These are phyloP conservation scores for Anthoscopus minutus DNA, from an alignment of 2,113 vertebrate species.

Conservation along the genomic window DNA sequence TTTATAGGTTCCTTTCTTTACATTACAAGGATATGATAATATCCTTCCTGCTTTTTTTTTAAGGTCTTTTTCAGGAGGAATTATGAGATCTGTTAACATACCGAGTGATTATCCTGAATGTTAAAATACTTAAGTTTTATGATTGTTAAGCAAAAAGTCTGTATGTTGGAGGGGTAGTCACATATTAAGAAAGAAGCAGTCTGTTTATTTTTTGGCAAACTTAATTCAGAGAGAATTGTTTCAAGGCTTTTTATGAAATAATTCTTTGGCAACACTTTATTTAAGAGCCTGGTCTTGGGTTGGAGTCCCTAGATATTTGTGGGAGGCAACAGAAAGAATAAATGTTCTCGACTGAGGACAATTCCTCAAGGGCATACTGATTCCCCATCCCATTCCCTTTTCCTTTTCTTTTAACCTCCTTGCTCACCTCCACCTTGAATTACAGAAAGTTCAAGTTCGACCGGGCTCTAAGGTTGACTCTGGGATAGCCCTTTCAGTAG, in stretches of 20 bases:
- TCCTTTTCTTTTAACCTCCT: fast-evolving
- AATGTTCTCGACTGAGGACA: background rate
- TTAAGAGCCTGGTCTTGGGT: background rate
- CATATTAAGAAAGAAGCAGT: background rate
- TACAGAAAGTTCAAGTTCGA: background rate
- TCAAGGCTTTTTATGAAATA: slow-evolving; percentile 4
- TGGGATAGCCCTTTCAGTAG: background rate
- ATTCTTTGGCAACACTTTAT: background rate
- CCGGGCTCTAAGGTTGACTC: background rate
- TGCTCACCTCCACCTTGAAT: background rate
- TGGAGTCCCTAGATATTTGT: background rate
- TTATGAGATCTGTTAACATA: background rate
- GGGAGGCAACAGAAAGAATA: background rate
- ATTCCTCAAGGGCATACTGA: background rate
- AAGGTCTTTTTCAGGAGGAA: background rate
- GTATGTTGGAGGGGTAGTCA: background rate
- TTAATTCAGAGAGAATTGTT: background rate
- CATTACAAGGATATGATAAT: background rate
- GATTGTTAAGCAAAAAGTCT: background rate
- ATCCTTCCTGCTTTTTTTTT: background rate
- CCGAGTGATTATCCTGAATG: background rate
- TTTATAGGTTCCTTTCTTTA: background rate
- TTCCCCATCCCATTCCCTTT: background rate
- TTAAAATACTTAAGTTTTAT: background rate
- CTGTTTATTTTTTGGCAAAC: background rate